Evolutionary conservation across 1,140 invertebrate genomes (phyloP).

Genomic region (Atta texana): DNA sequence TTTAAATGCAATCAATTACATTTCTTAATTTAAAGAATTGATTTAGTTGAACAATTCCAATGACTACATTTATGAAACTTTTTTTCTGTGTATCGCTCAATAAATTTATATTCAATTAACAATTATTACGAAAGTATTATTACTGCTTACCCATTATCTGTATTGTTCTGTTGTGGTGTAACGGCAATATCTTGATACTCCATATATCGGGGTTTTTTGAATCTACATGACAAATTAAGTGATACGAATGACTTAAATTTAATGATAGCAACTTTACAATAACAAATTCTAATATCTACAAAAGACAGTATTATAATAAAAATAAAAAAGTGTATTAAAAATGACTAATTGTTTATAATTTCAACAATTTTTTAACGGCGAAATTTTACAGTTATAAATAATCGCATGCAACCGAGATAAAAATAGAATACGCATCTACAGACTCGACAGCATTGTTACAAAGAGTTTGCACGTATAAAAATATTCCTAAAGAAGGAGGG

Average conservation of each 20-base stretch:
- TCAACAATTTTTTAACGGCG: neutral
- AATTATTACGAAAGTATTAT: neutral
- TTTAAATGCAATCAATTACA: too few relatives aligned
- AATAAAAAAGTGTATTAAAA: neutral
- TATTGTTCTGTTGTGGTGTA: slow-evolving; percentile 85
- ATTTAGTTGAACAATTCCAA: too few relatives aligned
- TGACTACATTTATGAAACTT: too few relatives aligned
- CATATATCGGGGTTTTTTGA: slow-evolving; percentile 85
- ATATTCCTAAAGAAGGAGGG: slow-evolving; percentile 22
- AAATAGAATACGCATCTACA: slow-evolving; percentile 39
- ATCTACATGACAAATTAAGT: slow-evolving; percentile 72
- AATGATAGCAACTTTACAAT: neutral
- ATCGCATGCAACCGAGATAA: neutral
- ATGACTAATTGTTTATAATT: neutral
- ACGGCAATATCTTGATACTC: slow-evolving; percentile 88
- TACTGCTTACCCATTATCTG: slow-evolving; percentile 83
- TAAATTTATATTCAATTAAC: neutral
- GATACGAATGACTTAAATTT: neutral
- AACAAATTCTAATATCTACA: neutral
- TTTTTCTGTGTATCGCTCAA: too few relatives aligned
- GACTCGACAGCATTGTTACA: neutral
- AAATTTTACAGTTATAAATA: neutral
- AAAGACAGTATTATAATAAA: neutral
- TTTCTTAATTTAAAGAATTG: too few relatives aligned
- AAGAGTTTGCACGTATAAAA: slow-evolving; percentile 19